Evolutionary conservation across 2,888 invertebrate species (phyloP).

Genomic region (Heliconius sara): DNA sequence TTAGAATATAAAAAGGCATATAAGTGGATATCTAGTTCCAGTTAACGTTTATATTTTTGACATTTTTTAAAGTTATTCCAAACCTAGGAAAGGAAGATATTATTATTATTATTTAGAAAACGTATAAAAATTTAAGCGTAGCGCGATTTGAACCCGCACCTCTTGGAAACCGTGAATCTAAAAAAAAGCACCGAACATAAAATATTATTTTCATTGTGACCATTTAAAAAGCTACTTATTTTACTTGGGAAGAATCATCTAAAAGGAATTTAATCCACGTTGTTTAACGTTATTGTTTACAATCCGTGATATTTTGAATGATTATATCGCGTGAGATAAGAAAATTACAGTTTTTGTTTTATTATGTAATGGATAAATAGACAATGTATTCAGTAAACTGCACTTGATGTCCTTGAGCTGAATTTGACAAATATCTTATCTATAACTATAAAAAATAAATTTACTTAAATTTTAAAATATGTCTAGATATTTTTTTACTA

Average conservation of each 20-base stretch:
- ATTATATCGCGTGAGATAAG: slow-evolving; percentile 37
- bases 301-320: slow-evolving; percentile 8
- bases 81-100: too few relatives aligned
- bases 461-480: background rate
- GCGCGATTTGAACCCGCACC: too few relatives aligned
- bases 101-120: too few relatives aligned
- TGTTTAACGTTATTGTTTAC: background rate
- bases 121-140: too few relatives aligned
- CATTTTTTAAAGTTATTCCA: too few relatives aligned
- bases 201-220: background rate
- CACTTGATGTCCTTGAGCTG: slow-evolving; percentile 5
- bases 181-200: background rate
- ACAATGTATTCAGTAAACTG: slow-evolving; percentile 2
- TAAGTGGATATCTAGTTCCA: too few relatives aligned
- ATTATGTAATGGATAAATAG: slow-evolving; percentile 10
- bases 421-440: background rate
- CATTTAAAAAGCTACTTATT: background rate
- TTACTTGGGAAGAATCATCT: background rate
- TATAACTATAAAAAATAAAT: background rate
- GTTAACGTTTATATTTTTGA: too few relatives aligned
- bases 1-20: background rate
- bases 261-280: background rate
- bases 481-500: too few relatives aligned
- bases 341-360: slow-evolving; percentile 29
- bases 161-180: background rate